Percentiles rank a stretch among this genome's conserved stretches.
phyloP scores from a whole-genome alignment of 2,888 invertebrate genomes.

The Hyppa rectilinea region DNA sequence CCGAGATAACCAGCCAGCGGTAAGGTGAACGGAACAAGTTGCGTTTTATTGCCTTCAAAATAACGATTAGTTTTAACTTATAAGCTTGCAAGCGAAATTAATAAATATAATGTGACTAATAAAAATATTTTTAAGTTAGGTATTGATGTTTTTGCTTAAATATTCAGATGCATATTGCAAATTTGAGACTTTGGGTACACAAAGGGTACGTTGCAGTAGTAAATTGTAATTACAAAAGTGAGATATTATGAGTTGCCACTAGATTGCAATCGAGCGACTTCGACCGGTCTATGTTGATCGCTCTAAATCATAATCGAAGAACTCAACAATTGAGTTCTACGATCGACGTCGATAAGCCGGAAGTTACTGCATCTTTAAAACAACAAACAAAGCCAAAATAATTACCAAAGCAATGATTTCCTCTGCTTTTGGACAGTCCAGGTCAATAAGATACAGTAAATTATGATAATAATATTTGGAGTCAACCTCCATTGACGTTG shows the following conservation, averaged over 20 bases:
- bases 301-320: too few relatives aligned
- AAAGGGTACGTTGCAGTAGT: not conserved
- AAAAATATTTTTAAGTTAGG: not conserved
- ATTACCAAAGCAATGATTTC: conserved; percentile 71
- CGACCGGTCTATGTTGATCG: not conserved
- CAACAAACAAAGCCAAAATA: not conserved
- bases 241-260: not conserved
- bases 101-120: not conserved
- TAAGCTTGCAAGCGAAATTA: not conserved
- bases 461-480: conserved; percentile 71
- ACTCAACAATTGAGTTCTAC: not conserved
- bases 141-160: not conserved
- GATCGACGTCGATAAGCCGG: not conserved
- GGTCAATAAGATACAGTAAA: conserved; percentile 76
- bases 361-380: not conserved
- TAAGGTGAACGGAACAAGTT: conserved; percentile 75
- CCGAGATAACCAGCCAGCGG: conserved; percentile 78
- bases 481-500: conserved; percentile 55
- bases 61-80: not conserved
- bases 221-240: not conserved
- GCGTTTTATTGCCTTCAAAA: conserved; percentile 69
- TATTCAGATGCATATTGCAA: conserved; percentile 1
- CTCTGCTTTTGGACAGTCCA: conserved; percentile 73
- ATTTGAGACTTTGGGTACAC: not conserved
- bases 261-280: not conserved